These are phyloP conservation scores for Montifringilla adamsi DNA, from an alignment of 2,113 vertebrate genomes.

Conservation along the genomic window DNA sequence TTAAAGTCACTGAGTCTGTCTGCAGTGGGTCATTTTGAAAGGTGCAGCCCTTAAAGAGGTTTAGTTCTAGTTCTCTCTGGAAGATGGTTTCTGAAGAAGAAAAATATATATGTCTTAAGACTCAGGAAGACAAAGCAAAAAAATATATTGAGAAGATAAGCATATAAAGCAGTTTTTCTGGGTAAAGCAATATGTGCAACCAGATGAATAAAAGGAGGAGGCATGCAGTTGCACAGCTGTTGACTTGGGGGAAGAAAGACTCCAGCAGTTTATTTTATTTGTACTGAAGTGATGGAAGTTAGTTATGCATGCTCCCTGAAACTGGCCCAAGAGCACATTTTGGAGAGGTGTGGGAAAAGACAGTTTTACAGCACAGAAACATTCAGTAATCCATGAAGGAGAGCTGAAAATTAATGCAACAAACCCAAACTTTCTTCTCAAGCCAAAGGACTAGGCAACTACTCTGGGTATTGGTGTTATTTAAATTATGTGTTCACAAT, in stretches of 20 bases:
- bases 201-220: not conserved
- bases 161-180: not conserved
- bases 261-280: not conserved
- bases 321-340: not conserved
- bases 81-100: not conserved
- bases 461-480: not conserved
- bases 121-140: not conserved
- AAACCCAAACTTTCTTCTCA: not conserved
- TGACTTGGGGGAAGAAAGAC: not conserved
- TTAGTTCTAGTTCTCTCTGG: not conserved
- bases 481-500: not conserved
- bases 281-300: not conserved
- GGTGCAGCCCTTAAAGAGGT: not conserved
- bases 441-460: not conserved
- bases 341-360: not conserved
- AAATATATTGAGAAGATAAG: not conserved
- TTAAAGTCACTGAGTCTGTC: not conserved
- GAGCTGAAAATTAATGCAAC: not conserved
- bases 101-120: not conserved
- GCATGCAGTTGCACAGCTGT: not conserved
- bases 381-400: not conserved
- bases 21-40: slow-evolving; percentile 28
- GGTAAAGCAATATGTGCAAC: not conserved
- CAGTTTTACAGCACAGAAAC: not conserved
- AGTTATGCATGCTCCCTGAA: not conserved